phyloP scores from a whole-genome alignment of 35 echinoderm and acorn worm species.

The Stichopus chloronotus region DNA sequence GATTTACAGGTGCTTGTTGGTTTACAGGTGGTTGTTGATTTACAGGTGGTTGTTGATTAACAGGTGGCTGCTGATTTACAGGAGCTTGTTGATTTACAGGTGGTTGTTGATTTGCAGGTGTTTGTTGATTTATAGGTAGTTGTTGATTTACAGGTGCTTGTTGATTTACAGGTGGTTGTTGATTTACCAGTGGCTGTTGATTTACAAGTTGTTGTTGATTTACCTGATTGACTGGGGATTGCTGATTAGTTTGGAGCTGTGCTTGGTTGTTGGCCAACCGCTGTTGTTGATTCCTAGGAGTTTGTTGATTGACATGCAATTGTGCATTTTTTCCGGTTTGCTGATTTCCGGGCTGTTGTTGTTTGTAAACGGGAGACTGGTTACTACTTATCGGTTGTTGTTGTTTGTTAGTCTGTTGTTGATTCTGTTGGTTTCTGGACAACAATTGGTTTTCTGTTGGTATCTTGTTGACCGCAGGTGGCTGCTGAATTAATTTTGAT shows the following conservation, averaged over 20 bases:
- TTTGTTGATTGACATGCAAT: background rate
- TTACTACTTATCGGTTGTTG: background rate
- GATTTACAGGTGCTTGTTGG: background rate
- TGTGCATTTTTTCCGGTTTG: background rate
- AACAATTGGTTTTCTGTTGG: too few species aligned
- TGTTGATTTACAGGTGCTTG: background rate
- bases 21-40: background rate
- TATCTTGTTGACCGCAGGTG: background rate
- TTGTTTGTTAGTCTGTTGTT: background rate
- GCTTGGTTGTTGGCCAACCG: background rate
- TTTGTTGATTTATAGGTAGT: background rate
- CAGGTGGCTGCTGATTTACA: background rate
- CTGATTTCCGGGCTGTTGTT: background rate
- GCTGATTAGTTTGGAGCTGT: background rate
- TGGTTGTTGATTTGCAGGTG: background rate
- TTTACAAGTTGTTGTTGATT: too few species aligned
- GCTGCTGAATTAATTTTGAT: background rate
- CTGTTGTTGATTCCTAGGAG: background rate
- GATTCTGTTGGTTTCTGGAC: too few species aligned
- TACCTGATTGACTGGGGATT: background rate
- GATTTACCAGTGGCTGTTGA: background rate
- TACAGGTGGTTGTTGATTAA: slow-evolving; percentile 30
- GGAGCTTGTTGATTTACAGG: background rate
- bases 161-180: background rate
- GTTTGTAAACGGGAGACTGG: background rate